Evolutionary conservation across 2,888 invertebrate species (phyloP).

Genomic region (Itoplectis maculator): DNA sequence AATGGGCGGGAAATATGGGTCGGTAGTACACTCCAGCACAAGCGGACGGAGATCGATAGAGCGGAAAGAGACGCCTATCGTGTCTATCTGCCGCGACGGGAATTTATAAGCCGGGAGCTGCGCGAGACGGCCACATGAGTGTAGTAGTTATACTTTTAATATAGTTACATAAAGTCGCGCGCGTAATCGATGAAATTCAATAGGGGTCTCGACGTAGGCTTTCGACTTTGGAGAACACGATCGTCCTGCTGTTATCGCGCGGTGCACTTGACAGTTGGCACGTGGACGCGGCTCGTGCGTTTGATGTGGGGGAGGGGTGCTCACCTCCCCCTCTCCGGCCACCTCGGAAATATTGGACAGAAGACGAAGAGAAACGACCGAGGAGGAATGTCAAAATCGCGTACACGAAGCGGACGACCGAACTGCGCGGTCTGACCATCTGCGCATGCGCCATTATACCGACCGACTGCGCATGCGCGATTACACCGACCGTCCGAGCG

Average conservation of each 20-base stretch:
- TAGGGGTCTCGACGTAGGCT: background rate
- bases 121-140: too few species aligned
- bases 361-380: background rate
- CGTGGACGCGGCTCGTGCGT: background rate
- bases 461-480: too few species aligned
- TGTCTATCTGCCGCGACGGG: background rate
- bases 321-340: too few species aligned
- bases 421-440: too few species aligned
- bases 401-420: too few species aligned
- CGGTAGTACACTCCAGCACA: too few species aligned
- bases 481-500: too few species aligned
- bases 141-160: background rate
- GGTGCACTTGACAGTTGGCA: constrained; percentile 23
- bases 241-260: background rate
- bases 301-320: too few species aligned
- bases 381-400: background rate
- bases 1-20: too few species aligned
- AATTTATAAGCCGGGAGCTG: background rate
- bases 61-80: too few species aligned
- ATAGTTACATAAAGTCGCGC: background rate
- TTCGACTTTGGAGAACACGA: background rate
- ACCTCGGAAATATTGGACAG: background rate
- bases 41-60: background rate
- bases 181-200: constrained; percentile 19
- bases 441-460: too few species aligned